Base-by-base conservation (phyloP, 2,888 invertebrate genomes). In the Ischnura elegans region DNA sequence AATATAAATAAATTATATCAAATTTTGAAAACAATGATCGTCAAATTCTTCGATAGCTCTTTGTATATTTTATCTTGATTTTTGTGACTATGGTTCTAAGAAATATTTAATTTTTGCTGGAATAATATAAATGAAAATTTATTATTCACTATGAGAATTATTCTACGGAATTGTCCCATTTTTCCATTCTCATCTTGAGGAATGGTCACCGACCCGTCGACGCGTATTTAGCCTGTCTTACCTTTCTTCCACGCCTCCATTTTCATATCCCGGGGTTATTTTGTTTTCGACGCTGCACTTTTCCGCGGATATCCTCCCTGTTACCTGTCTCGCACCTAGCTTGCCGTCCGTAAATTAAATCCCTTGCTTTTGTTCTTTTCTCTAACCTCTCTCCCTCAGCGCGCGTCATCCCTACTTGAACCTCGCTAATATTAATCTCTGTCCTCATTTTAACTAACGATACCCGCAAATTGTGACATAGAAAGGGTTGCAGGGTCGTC, bases 351-450 rank as follows among this genome's bases (percentile, higher is more conserved):
- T 76, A 76, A 36, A 76, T 76, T 76, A 36, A 46, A 86, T 90
- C 42, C 93, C 93, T 29, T 47, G 61, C 66, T 90, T 55, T 85
- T 86, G 86, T 29, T 93, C 87, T 55, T 87, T 93, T 86, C 86
- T 94, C 51, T 19, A 84, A 25, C 87, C 66, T 61, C 93, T 94
- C 21, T 36, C 13, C 76, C 13, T 8, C 36, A 76, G n/a, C 76
- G 2, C 36, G 25, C 29, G 5, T n/a, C 76, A 61, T 76, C 76
- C 10, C 36, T 76, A 36, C 29, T 36, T 36, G 5, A 76, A n/a
- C 76, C 36, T 36, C 29, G 16, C 66, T 76, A 61, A 61, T 61
- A 61, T 61, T 61, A 21, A 61, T 61, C 61, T 61, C 25, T 25
- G 61, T 6, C 61, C 25, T 25, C 61, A 6, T 25, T 25, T 61